Evolutionary conservation across 2,797 vertebrate genomes (phyloP).

Genomic region (Siniperca undulata): DNA sequence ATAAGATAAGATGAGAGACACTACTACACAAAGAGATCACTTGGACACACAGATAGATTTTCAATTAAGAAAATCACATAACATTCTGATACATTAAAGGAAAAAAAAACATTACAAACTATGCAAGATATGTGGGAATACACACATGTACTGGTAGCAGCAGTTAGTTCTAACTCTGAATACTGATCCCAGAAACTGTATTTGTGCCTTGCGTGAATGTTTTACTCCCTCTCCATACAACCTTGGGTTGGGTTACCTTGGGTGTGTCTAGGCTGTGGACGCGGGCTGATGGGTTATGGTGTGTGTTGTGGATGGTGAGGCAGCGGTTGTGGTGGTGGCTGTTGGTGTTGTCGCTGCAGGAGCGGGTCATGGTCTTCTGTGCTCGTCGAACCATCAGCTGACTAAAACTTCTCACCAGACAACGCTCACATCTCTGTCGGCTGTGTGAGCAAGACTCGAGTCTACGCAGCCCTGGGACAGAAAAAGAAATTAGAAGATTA

Average conservation of each 20-base stretch:
- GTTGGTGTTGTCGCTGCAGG: constrained; percentile 91
- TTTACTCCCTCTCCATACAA: background rate
- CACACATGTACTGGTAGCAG: background rate
- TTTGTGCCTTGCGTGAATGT: background rate
- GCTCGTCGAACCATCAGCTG: constrained; percentile 73
- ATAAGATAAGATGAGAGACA: background rate
- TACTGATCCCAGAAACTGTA: background rate
- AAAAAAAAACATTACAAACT: background rate
- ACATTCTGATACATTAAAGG: background rate
- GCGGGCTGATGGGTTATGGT: constrained; percentile 68
- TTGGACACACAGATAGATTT: background rate
- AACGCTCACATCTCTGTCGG: constrained; percentile 85
- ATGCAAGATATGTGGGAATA: background rate
- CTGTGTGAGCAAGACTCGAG: constrained; percentile 86
- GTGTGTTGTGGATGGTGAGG: constrained; percentile 56
- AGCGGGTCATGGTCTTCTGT: constrained; percentile 91
- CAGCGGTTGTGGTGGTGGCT: constrained; percentile 73
- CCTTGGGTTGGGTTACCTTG: constrained; percentile 45
- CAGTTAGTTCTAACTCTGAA: background rate
- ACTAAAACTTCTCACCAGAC: constrained; percentile 77
- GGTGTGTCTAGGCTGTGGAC: constrained; percentile 83
- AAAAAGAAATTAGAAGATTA: background rate
- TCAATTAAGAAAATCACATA: background rate
- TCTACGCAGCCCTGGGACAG: constrained; percentile 82
- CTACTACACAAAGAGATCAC: background rate